Conservation (phyloP, 2,797 vertebrate genomes). For the Peromyscus melanophrys region DNA sequence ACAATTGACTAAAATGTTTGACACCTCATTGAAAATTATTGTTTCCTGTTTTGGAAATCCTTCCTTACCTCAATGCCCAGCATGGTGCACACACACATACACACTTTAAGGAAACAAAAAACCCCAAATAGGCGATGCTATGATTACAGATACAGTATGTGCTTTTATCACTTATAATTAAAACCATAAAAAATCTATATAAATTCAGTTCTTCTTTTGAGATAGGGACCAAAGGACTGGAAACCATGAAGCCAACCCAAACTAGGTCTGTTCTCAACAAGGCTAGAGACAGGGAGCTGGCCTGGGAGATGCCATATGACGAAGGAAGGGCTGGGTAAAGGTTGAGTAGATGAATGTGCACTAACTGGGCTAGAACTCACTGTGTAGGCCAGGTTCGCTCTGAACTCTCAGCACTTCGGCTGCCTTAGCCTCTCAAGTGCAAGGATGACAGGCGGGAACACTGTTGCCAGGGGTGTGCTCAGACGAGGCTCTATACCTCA, state of each 20-base stretch:
- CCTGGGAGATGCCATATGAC: background rate
- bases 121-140: background rate
- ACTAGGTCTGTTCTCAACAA: background rate
- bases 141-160: background rate
- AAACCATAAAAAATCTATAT: background rate
- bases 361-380: background rate
- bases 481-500: background rate
- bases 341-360: no score
- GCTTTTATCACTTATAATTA: constrained; percentile 2
- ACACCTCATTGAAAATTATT: constrained; percentile 43
- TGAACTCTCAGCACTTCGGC: background rate
- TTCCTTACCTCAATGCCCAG: background rate
- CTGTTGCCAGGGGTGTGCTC: background rate
- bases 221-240: background rate
- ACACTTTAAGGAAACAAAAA: background rate
- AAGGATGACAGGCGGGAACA: background rate
- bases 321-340: background rate
- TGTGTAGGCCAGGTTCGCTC: background rate
- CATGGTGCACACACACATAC: background rate
- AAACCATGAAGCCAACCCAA: background rate
- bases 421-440: background rate
- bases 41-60: background rate
- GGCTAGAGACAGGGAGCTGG: background rate
- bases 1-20: background rate
- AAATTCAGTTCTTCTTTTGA: background rate